Percentiles rank a stretch among this genome's conserved stretches.
Conservation (phyloP, 2,797 vertebrate genomes). For the Oryzias dopingdopingensis region DNA sequence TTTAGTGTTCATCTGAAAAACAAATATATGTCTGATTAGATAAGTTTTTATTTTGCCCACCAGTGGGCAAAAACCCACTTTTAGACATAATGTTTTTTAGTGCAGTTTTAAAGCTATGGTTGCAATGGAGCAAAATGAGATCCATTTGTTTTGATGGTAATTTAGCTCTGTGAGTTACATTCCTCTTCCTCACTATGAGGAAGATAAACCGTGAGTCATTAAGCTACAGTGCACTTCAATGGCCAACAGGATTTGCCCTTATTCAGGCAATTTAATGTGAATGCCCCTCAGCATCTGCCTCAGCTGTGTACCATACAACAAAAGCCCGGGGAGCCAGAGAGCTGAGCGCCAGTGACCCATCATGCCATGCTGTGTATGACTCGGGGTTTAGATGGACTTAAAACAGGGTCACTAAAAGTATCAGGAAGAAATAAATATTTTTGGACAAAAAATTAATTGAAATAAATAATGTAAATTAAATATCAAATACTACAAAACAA, state of each 20-base stretch:
- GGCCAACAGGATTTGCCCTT: conserved; percentile 66
- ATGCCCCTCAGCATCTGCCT: conserved; percentile 76
- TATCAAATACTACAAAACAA: no score
- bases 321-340: conserved; percentile 62
- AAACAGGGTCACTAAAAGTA: conserved; percentile 34
- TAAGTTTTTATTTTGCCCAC: conserved; percentile 17
- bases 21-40: conserved; percentile 15
- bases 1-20: conserved; percentile 4
- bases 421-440: no score
- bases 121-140: background rate
- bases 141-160: conserved; percentile 11
- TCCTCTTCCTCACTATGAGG: conserved; percentile 37
- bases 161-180: conserved; percentile 40
- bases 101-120: conserved; percentile 2
- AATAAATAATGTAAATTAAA: conserved; percentile 13
- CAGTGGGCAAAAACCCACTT: conserved; percentile 14
- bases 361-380: conserved; percentile 64
- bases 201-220: conserved; percentile 60
- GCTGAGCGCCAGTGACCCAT: conserved; percentile 63
- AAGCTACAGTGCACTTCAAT: conserved; percentile 54
- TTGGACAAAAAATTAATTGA: background rate
- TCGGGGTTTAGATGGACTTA: conserved; percentile 67
- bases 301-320: conserved; percentile 67
- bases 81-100: conserved; percentile 15
- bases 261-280: conserved; percentile 72